phyloP scores from a whole-genome alignment of 1,140 invertebrate species.

The Luehdorfia chinensis region DNA sequence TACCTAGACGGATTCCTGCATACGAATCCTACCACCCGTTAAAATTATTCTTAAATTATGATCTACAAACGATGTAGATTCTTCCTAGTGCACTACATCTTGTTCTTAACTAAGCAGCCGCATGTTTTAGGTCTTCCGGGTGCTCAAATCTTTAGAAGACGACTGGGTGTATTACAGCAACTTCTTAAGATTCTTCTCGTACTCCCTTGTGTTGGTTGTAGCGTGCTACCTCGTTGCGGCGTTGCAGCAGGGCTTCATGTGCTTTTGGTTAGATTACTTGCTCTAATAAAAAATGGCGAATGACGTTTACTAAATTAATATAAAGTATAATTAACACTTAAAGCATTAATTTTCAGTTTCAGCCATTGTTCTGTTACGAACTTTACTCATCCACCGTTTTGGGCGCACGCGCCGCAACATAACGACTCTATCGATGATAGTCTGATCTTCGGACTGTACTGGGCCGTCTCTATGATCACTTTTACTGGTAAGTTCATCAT shows the following conservation, averaged over 20 bases:
- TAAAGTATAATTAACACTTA: too few relatives aligned
- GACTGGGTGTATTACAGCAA: constrained; percentile 52
- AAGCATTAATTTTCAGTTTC: too few relatives aligned
- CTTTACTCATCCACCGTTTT: constrained; percentile 47
- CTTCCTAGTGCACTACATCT: too few relatives aligned
- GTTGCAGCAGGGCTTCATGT: constrained; percentile 56
- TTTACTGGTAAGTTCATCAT: constrained; percentile 50
- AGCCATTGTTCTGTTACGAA: constrained; percentile 45
- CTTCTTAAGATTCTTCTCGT: constrained; percentile 45
- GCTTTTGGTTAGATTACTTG: constrained; percentile 39
- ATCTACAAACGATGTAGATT: too few relatives aligned
- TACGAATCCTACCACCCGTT: too few relatives aligned
- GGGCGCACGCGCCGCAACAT: constrained; percentile 32
- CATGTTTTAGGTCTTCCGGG: constrained; percentile 47
- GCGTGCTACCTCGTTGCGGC: constrained; percentile 51
- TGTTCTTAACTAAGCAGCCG: too few relatives aligned
- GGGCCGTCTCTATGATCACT: constrained; percentile 54
- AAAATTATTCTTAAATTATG: too few relatives aligned
- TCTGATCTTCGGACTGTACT: constrained; percentile 48
- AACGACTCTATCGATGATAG: constrained; percentile 30
- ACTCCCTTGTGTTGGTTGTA: constrained; percentile 42
- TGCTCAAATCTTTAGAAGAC: constrained; percentile 47
- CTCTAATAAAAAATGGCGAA: too few relatives aligned
- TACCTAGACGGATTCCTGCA: too few relatives aligned
- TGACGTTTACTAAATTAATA: too few relatives aligned